A percentile compares a stretch with the other conserved stretches of the same genome.
Evolutionary conservation across 2,888 invertebrate species (phyloP).

Genomic region (Ellobium chinense): DNA sequence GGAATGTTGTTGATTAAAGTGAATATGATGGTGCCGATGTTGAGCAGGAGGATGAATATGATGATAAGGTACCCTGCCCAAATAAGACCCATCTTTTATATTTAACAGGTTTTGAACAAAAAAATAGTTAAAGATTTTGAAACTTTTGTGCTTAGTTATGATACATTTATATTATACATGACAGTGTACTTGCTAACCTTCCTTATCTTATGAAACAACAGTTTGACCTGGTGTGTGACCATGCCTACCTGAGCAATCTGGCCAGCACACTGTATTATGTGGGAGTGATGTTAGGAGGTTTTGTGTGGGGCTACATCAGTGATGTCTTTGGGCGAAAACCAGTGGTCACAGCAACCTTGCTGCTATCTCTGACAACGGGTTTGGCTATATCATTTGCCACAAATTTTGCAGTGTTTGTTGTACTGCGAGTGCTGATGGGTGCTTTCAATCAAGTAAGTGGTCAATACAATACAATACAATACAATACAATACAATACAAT

Average conservation of each 20-base stretch:
- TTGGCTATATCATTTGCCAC: conserved; percentile 56
- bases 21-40: too few relatives aligned
- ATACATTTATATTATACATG: too few relatives aligned
- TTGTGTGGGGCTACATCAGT: conserved; percentile 59
- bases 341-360: conserved; percentile 57
- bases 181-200: too few relatives aligned
- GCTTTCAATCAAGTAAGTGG: conserved; percentile 66
- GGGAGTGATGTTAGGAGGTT: conserved; percentile 60
- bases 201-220: conserved; percentile 45
- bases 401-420: conserved; percentile 55
- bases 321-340: conserved; percentile 65
- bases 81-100: too few relatives aligned
- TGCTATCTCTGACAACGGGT: conserved; percentile 56
- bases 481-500: too few relatives aligned
- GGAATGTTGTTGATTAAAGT: too few relatives aligned
- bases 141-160: too few relatives aligned
- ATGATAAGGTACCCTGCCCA: too few relatives aligned
- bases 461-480: too few relatives aligned
- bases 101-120: too few relatives aligned
- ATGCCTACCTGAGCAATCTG: conserved; percentile 61
- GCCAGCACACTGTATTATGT: conserved; percentile 67
- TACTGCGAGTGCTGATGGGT: conserved; percentile 62
- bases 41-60: too few relatives aligned
- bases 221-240: conserved; percentile 68
- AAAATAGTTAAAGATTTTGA: too few relatives aligned